Conservation (phyloP, 2,888 invertebrate species). For the Habrosyne pyritoides region DNA sequence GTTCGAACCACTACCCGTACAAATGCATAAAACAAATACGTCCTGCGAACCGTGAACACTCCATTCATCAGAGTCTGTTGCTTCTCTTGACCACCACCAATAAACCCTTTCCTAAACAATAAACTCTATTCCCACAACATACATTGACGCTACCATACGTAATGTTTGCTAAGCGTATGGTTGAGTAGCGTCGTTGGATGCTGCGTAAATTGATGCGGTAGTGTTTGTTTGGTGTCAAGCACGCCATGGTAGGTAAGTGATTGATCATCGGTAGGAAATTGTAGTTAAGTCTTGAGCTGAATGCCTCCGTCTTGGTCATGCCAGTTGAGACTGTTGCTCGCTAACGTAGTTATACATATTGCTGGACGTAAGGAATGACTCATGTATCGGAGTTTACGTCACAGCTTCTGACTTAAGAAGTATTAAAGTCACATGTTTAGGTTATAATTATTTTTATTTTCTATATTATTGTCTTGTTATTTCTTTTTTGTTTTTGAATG, state of each 20-base stretch:
- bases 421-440: too few species aligned
- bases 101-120: neutral
- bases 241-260: constrained; percentile 32
- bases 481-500: too few species aligned
- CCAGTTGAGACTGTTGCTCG: neutral
- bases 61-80: constrained; percentile 35
- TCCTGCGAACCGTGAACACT: constrained; percentile 31
- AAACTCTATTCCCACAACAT: neutral
- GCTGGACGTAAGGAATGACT: neutral
- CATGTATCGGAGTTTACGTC: neutral
- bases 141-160: neutral
- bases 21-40: constrained; percentile 20
- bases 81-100: constrained; percentile 14
- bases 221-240: constrained; percentile 6
- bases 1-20: constrained; percentile 16
- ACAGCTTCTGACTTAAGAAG: too few species aligned
- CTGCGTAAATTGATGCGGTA: neutral
- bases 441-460: too few species aligned
- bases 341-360: neutral
- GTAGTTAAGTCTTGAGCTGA: constrained; percentile 40
- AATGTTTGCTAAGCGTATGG: neutral
- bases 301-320: constrained; percentile 29
- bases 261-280: constrained; percentile 46
- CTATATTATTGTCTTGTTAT: too few species aligned
- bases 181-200: constrained; percentile 11